Evolutionary conservation across 1,140 invertebrate species (phyloP), one percentile per base, ranked within the genome.

Genomic region (Liolophura sinensis): DNA sequence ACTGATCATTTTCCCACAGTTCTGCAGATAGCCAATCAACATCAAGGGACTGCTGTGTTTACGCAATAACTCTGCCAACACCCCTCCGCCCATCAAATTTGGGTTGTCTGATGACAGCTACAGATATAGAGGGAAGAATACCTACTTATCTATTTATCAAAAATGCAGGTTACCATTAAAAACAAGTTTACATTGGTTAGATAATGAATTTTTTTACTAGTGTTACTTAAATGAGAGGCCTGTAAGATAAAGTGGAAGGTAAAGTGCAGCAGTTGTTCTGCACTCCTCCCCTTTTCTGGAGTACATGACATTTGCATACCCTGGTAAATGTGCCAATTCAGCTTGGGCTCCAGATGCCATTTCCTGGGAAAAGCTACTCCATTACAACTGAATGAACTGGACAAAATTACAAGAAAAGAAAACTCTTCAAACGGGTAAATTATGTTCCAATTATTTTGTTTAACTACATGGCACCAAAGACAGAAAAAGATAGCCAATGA

Each of bases 51-150:
- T 48, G 55, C 68, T 68, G 58, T 79, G 77, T 31, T 72, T 68
- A 20, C 73, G 61, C 31, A 76, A 69, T 14, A 78, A 57, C 52
- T 78, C 75, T 14, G 71, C 75, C 55, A 72, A 67, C 15, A 77
- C 50, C 25, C 69, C 70, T 58, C 73, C 68, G 12, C 70, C 70
- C 49, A 74, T 70, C 46, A 70, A 49, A 55, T 75, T 77, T n/a
- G 69, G 47, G 20, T 5, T 46, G 59, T 46, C 47, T 5, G 25
- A 46, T 49, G n/a, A 49, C 1, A 54, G 31, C 20, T 62, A 18
- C 16, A 52, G 46, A 52, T 54, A 61, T 1, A 61, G 48, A 40
- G 9, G 48, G 6, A n/a, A 20, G 18, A n/a, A n/a, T n/a, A n/a
- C n/a, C n/a, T n/a, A n/a, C n/a, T 50, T 22, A 61, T 66, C 50